Evolutionary conservation across 2,113 vertebrate genomes (phyloP).

Genomic region (Gymnorhina tibicen): DNA sequence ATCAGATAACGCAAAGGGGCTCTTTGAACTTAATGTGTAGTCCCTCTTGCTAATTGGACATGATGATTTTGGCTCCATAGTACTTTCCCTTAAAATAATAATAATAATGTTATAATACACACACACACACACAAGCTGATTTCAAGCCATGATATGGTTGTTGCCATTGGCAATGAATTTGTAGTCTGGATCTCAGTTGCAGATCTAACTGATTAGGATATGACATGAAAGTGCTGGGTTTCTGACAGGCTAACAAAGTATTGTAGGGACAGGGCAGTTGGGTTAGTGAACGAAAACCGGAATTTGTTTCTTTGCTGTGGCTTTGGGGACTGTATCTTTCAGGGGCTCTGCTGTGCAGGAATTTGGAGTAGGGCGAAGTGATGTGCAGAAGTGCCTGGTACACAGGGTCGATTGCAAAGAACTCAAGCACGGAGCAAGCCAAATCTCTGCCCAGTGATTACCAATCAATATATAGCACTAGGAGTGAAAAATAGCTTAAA

Average conservation of each 20-base stretch:
- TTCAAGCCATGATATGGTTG: background rate
- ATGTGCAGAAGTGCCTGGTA: background rate
- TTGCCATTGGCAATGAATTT: conserved; percentile 31
- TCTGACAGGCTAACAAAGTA: background rate
- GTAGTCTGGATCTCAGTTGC: background rate
- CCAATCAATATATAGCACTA: accelerated
- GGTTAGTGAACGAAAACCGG: background rate
- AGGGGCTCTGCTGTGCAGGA: background rate
- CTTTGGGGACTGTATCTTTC: background rate
- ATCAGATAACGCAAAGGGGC: background rate
- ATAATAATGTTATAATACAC: background rate
- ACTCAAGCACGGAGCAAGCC: background rate
- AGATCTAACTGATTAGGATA: background rate
- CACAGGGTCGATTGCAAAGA: background rate
- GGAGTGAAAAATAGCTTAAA: background rate
- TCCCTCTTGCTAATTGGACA: background rate
- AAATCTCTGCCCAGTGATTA: background rate
- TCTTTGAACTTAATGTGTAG: background rate
- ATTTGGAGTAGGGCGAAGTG: background rate
- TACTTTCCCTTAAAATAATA: background rate
- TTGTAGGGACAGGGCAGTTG: background rate
- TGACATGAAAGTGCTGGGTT: background rate
- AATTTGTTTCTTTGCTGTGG: background rate
- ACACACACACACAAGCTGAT: background rate
- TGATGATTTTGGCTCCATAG: conserved; percentile 6